phyloP scores from a whole-genome alignment of 2,113 vertebrate genomes.

The Phalacrocorax pelagicus region DNA sequence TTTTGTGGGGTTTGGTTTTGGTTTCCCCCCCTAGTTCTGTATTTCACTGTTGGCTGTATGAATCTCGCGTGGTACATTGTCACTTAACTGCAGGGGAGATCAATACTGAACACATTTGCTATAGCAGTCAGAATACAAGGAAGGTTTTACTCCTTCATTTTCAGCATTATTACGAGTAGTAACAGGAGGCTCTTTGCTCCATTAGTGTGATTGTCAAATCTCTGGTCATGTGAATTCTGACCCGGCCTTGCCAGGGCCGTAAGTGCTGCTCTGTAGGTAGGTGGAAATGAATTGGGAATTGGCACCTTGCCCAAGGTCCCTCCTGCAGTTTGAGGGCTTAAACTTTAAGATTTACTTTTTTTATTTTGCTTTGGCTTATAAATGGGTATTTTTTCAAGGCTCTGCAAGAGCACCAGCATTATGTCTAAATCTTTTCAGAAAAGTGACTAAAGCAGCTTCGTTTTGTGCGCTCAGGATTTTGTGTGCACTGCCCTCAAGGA shows the following conservation, averaged over 20 bases:
- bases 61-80: background rate
- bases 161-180: background rate
- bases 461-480: background rate
- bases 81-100: background rate
- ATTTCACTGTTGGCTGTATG: background rate
- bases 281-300: background rate
- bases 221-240: background rate
- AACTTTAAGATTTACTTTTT: background rate
- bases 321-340: background rate
- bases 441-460: background rate
- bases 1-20: background rate
- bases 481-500: background rate
- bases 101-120: background rate
- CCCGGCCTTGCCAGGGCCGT: background rate
- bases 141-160: background rate
- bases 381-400: background rate
- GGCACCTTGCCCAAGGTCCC: background rate
- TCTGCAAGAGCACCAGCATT: background rate
- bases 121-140: too few species aligned
- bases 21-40: background rate
- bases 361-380: background rate
- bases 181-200: background rate
- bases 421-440: background rate
- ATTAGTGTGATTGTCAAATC: fast-evolving
- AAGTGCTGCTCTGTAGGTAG: background rate